Percentiles rank a stretch among this genome's conserved stretches.
phyloP scores from a whole-genome alignment of 2,113 vertebrate genomes.

The Oreochromis tanganicae region DNA sequence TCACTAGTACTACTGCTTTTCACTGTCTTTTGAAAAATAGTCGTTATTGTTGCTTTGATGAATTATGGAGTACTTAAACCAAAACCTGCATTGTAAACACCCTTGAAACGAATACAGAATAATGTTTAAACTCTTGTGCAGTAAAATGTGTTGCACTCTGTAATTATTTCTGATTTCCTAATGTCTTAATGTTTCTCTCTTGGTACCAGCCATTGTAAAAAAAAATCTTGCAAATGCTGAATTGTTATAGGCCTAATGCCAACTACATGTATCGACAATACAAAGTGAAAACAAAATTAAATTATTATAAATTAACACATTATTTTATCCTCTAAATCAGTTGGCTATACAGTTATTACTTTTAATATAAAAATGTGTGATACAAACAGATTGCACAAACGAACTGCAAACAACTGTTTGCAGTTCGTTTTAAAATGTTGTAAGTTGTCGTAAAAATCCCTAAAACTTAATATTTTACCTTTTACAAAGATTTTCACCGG shows the following conservation, averaged over 20 bases:
- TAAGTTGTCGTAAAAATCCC: neutral
- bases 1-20: neutral
- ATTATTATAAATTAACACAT: neutral
- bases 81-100: neutral
- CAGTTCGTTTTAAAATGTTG: neutral
- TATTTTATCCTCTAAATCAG: neutral
- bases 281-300: neutral
- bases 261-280: neutral
- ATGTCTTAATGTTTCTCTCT: neutral
- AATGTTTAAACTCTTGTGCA: neutral
- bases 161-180: neutral
- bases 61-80: neutral
- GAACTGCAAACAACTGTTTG: too few relatives aligned
- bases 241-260: neutral
- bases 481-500: neutral
- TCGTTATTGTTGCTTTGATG: neutral
- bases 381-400: neutral
- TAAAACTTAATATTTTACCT: neutral
- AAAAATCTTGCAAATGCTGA: neutral
- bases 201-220: neutral
- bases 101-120: neutral
- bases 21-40: neutral
- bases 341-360: neutral
- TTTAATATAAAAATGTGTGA: neutral
- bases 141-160: neutral